Conservation (phyloP, 2,797 vertebrate genomes). For the Lacerta viridis region DNA sequence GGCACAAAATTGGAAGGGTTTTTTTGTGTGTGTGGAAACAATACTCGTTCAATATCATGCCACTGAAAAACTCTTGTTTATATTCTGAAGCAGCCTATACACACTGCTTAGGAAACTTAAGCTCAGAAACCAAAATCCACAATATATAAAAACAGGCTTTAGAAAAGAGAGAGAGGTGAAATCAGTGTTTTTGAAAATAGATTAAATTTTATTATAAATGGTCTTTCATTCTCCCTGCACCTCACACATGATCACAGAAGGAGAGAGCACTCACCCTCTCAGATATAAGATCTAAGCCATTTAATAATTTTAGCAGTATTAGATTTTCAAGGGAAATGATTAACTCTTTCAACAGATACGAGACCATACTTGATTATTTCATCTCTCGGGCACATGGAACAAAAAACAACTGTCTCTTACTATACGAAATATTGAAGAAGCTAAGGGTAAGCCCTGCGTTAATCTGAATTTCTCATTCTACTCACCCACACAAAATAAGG, state of each 20-base stretch:
- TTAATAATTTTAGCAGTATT: constrained; percentile 53
- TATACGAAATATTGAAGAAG: constrained; percentile 48
- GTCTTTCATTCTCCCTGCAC: constrained; percentile 44
- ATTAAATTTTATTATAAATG: constrained; percentile 81
- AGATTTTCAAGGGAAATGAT: constrained; percentile 38
- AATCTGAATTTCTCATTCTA: neutral
- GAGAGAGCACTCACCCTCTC: constrained; percentile 47
- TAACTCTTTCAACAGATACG: constrained; percentile 27
- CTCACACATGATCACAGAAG: constrained; percentile 54
- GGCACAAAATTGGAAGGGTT: neutral
- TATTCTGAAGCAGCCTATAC: neutral
- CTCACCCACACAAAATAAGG: constrained; percentile 5
- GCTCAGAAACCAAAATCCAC: constrained; percentile 17
- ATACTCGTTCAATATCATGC: neutral
- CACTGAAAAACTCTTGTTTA: neutral
- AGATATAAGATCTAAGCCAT: constrained; percentile 61
- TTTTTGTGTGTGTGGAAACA: neutral
- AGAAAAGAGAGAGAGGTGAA: neutral
- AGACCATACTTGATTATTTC: constrained; percentile 23
- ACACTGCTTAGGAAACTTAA: neutral
- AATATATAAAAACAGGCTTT: neutral
- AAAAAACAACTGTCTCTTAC: constrained; percentile 52
- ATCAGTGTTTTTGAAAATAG: constrained; percentile 77
- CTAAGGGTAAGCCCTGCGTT: neutral
- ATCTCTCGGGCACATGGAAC: constrained; percentile 37